phyloP scores from a whole-genome alignment of 2,888 invertebrate species.

The Apeira syringaria region DNA sequence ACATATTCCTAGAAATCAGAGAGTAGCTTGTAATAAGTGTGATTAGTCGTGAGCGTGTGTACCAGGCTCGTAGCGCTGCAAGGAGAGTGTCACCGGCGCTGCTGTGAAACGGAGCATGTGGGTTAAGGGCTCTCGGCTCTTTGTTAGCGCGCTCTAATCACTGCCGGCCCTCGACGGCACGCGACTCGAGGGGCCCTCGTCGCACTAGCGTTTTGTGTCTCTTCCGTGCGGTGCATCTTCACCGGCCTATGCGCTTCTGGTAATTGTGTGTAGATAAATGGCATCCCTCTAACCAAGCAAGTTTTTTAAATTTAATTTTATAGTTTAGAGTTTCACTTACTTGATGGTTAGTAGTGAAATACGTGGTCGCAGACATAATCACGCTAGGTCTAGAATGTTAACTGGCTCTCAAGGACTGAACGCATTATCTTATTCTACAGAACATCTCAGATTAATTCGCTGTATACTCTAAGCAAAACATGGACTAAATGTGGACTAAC shows the following conservation, averaged over 20 bases:
- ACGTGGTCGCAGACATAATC: no score
- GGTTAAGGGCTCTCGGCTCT: constrained; percentile 78
- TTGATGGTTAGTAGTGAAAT: no score
- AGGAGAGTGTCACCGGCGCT: constrained; percentile 64
- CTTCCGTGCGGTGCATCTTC: constrained; percentile 59
- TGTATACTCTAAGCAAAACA: no score
- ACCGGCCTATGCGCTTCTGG: constrained; percentile 49
- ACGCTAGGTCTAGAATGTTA: no score
- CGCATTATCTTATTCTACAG: no score
- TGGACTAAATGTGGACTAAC: no score
- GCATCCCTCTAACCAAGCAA: no score
- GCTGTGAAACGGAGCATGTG: constrained; percentile 80
- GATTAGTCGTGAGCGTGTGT: constrained; percentile 60
- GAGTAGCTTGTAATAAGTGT: constrained; percentile 28
- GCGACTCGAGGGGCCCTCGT: constrained; percentile 67
- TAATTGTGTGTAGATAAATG: constrained; percentile 36
- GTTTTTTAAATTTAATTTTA: no score
- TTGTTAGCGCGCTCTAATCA: constrained; percentile 83
- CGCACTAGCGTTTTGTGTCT: constrained; percentile 77
- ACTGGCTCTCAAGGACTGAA: no score
- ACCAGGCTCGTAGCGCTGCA: constrained; percentile 61
- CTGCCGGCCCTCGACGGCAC: constrained; percentile 72
- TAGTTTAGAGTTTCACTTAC: no score
- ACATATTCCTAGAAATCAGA: not conserved
- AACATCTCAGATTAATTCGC: no score